Evolutionary conservation across 2,113 vertebrate genomes (phyloP).

Genomic region (Orientallactaga bullata): DNA sequence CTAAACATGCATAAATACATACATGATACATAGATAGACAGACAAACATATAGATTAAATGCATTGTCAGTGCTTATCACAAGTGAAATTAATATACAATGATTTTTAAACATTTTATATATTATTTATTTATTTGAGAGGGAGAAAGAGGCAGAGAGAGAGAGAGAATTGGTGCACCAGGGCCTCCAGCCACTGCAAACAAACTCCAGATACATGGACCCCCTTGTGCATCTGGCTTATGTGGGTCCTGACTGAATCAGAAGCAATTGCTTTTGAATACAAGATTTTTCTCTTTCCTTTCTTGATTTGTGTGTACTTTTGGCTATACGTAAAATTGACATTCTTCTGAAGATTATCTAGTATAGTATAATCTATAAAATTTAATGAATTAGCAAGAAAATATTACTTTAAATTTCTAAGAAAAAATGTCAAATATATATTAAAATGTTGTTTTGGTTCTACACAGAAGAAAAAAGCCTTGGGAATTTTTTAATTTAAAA

Average conservation of each 20-base stretch:
- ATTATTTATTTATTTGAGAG: too few species aligned
- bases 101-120: neutral
- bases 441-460: slow-evolving; percentile 36
- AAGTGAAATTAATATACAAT: too few species aligned
- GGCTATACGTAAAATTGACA: neutral
- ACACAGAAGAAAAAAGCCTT: neutral
- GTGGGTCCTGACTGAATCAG: neutral
- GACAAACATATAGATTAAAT: too few species aligned
- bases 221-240: too few species aligned
- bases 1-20: too few species aligned
- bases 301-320: neutral
- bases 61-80: too few species aligned
- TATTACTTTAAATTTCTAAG: neutral
- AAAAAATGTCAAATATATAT: neutral
- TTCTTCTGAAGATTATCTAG: neutral
- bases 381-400: neutral
- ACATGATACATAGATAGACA: too few species aligned
- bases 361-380: neutral
- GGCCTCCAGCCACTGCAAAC: too few species aligned
- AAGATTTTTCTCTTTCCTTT: slow-evolving; percentile 4
- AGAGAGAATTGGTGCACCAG: too few species aligned
- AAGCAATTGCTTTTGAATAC: neutral
- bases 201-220: too few species aligned
- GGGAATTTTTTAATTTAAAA: slow-evolving; percentile 46
- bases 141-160: too few species aligned